These are phyloP conservation scores for Margaritifera margaritifera DNA, from an alignment of 2,888 invertebrate genomes.

Conservation along the genomic window DNA sequence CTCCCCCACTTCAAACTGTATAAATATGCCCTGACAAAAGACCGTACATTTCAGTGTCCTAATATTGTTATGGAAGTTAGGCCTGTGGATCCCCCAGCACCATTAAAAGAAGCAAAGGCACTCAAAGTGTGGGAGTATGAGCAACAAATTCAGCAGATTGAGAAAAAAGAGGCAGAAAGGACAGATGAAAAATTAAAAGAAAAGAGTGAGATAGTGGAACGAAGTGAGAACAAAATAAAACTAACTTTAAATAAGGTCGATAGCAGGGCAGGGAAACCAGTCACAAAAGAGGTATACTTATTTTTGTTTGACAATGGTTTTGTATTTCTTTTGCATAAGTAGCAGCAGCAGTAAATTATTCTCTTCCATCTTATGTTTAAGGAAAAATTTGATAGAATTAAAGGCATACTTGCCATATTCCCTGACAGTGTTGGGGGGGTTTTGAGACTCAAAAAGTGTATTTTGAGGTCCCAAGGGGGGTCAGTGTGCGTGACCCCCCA, in stretches of 20 bases:
- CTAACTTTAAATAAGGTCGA: slow-evolving; percentile 27
- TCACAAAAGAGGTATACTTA: slow-evolving; percentile 52
- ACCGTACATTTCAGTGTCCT: slow-evolving; percentile 37
- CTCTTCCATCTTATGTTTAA: background rate
- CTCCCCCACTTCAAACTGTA: slow-evolving; percentile 64
- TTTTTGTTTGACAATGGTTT: background rate
- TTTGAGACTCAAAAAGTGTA: too few species aligned
- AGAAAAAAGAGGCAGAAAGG: slow-evolving; percentile 45
- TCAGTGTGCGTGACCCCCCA: too few species aligned
- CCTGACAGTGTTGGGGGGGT: too few species aligned
- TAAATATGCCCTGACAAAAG: slow-evolving; percentile 58
- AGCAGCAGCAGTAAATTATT: background rate
- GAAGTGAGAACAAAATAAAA: slow-evolving; percentile 23
- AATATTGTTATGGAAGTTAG: slow-evolving; percentile 39
- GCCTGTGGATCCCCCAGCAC: slow-evolving; percentile 46
- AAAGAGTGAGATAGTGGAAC: slow-evolving; percentile 32
- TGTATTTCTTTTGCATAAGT: background rate
- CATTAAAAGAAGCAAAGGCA: slow-evolving; percentile 50
- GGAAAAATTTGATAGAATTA: background rate
- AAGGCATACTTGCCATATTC: too few species aligned
- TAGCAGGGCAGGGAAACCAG: slow-evolving; percentile 26
- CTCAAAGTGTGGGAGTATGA: slow-evolving; percentile 62
- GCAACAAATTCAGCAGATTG: slow-evolving; percentile 47
- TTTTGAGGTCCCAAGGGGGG: too few species aligned
- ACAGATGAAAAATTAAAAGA: slow-evolving; percentile 31